Evolutionary conservation across 2,113 vertebrate genomes (phyloP).

Genomic region (Centropus unirufus): DNA sequence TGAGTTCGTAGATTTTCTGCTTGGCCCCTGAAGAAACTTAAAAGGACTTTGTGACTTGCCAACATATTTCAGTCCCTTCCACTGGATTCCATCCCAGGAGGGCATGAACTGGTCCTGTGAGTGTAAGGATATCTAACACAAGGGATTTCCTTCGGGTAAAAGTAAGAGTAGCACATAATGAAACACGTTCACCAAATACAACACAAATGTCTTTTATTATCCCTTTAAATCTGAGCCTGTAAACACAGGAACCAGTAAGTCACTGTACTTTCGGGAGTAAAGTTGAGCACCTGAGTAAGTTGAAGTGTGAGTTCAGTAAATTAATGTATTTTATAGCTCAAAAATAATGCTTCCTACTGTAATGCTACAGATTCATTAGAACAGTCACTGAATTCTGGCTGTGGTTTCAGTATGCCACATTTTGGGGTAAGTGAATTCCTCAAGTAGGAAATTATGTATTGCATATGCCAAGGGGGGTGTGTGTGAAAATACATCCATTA

Average conservation of each 20-base stretch:
- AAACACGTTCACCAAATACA: neutral
- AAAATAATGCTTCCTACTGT: neutral
- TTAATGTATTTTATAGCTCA: neutral
- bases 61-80: neutral
- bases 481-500: neutral
- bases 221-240: neutral
- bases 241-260: neutral
- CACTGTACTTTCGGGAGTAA: neutral
- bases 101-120: neutral
- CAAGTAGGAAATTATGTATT: neutral
- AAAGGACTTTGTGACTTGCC: neutral
- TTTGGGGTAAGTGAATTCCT: slow-evolving; percentile 8
- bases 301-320: slow-evolving; percentile 8
- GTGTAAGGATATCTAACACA: neutral
- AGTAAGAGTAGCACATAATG: neutral
- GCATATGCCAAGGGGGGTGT: neutral
- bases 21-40: neutral
- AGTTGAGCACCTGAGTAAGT: slow-evolving; percentile 8
- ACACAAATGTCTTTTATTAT: neutral
- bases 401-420: neutral
- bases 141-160: neutral
- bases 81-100: neutral
- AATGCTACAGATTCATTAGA: neutral
- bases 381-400: neutral
- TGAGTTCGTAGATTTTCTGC: neutral